Evolutionary conservation across 1,140 invertebrate genomes (phyloP), one percentile per base, ranked within the genome.

Genomic region (Adoxophyes honmai): DNA sequence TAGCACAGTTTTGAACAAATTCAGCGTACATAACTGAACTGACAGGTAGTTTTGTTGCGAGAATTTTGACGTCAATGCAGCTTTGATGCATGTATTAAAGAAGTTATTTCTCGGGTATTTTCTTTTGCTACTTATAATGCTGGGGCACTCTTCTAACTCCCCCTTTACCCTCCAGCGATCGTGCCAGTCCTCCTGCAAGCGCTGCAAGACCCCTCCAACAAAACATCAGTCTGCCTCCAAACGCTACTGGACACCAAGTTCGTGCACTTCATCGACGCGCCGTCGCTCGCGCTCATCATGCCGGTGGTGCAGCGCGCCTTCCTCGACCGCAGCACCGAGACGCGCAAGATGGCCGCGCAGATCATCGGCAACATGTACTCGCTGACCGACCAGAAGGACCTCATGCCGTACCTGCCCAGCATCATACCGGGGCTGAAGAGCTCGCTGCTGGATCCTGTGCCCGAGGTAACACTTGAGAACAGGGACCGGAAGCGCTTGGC

Each of bases 331-430:
- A 97, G 97, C 5, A 99, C 98, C 0, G 98, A 99, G 89, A 99
- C 97, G 0, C 92, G 98, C 72, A 98, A 99, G 91, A 99, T 99
- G 97, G 97, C 98, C 15, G 97, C 98, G n/a, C 96, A 97, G 89
- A 99, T 99, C 77, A 99, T 99, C 70, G 98, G 98, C 38, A 99
- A 99, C 85, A 99, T 99, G 97, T 99, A 99, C 89, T 99, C 97
- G 0, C 90, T 99, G 7, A 99, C 98, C 0, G 98, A 99, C 90
- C 97, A 99, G 81, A 99, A 99, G 90, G 99, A 99, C 89, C 91
- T 99, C 53, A 94, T 95, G 52, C 99, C 99, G 0, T 99, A 99
- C 86, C 90, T 99, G 64, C 96, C 97, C 1, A 97, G 95, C 42
- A 98, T 99, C 62, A 98, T 99, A 55, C 98, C 98, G 3, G 98